Evolutionary conservation across 2,113 vertebrate species (phyloP).

Genomic region (Austrofundulus limnaeus): DNA sequence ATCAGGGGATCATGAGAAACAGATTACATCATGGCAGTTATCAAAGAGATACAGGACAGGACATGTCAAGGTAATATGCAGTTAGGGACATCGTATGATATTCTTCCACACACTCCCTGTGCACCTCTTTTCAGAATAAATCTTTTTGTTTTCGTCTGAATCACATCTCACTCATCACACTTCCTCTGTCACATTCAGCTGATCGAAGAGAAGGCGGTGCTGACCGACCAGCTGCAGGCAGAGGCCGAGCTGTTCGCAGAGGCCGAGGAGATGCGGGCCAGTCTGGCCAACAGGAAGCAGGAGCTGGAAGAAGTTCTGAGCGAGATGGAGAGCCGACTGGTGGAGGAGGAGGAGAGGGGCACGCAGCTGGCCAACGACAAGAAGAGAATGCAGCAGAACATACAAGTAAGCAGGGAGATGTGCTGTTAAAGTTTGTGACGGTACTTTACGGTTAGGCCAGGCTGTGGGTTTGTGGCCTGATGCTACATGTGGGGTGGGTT

Average conservation of each 20-base stretch:
- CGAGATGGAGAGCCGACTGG: slow-evolving; percentile 83
- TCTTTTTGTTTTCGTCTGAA: background rate
- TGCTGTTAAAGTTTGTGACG: background rate
- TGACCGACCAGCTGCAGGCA: slow-evolving; percentile 87
- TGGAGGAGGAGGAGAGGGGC: slow-evolving; percentile 84
- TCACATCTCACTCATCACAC: background rate
- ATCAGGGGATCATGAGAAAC: too few relatives aligned
- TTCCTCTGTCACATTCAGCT: slow-evolving; percentile 62
- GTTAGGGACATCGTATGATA: too few relatives aligned
- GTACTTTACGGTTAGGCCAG: background rate
- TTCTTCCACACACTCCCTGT: too few relatives aligned
- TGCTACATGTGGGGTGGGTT: background rate
- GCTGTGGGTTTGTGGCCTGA: background rate
- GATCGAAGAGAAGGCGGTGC: slow-evolving; percentile 82
- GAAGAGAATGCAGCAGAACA: slow-evolving; percentile 82
- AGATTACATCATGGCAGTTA: too few relatives aligned
- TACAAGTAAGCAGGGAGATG: slow-evolving; percentile 74
- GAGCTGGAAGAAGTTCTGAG: slow-evolving; percentile 85
- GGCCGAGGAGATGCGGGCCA: slow-evolving; percentile 85
- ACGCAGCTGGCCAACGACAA: slow-evolving; percentile 81
- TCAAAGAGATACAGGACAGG: too few relatives aligned
- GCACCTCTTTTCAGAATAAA: too few relatives aligned
- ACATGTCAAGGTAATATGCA: too few relatives aligned
- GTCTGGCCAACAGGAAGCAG: slow-evolving; percentile 82
- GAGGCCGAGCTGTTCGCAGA: slow-evolving; percentile 87